These are phyloP conservation scores for Piscicola geometra DNA, from an alignment of 2,888 invertebrate species.

Conservation along the genomic window DNA sequence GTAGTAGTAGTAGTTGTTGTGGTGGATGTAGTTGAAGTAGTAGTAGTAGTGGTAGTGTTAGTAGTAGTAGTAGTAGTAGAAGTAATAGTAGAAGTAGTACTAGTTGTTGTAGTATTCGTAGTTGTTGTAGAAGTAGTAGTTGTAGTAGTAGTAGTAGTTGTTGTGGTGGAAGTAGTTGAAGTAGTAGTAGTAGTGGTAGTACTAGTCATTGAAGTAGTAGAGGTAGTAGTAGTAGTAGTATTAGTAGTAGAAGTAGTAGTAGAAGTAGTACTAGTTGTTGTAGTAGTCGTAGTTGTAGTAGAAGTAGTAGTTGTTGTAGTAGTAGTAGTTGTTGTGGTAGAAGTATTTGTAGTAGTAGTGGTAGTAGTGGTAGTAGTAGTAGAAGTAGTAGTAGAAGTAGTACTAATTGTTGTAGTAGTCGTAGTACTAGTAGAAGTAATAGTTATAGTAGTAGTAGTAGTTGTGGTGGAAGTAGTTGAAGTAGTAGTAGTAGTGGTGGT, in stretches of 20 bases:
- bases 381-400: constrained; percentile 13
- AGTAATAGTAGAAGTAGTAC: constrained; percentile 10
- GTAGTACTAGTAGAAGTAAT: constrained; percentile 26
- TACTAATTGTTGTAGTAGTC: constrained; percentile 26
- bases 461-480: constrained; percentile 32
- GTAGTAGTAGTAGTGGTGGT: constrained; percentile 34
- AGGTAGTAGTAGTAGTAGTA: constrained; percentile 17
- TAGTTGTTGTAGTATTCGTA: neutral
- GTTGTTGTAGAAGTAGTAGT: neutral
- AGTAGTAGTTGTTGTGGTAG: constrained; percentile 20
- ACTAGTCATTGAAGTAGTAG: constrained; percentile 17
- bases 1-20: constrained; percentile 13
- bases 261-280: neutral
- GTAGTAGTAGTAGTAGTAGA: constrained; percentile 13
- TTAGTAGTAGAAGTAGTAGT: constrained; percentile 12
- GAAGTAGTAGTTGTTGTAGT: constrained; percentile 21
- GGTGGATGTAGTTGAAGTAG: neutral
- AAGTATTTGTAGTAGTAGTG: neutral
- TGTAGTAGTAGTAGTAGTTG: constrained; percentile 7
- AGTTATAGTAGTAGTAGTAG: constrained; percentile 26
- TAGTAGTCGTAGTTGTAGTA: constrained; percentile 14
- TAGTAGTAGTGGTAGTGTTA: constrained; percentile 11
- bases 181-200: constrained; percentile 25
- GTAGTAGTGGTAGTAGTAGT: neutral
- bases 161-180: neutral